phyloP scores from a whole-genome alignment of 2,888 invertebrate species.

The Cheilosia scutellata region DNA sequence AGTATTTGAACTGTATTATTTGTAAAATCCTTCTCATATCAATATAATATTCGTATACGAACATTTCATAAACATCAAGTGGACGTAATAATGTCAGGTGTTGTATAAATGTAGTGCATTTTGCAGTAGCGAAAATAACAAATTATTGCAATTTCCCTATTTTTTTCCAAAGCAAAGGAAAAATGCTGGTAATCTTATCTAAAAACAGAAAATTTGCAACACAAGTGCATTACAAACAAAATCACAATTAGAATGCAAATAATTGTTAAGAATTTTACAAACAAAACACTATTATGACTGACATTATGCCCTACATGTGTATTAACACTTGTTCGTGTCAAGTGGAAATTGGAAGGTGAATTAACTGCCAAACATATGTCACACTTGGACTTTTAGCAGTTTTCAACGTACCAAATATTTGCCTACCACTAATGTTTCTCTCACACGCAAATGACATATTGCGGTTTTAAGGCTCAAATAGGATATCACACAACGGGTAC shows the following conservation, averaged over 20 bases:
- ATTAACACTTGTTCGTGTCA: constrained; percentile 50
- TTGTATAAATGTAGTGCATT: not conserved
- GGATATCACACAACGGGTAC: not conserved
- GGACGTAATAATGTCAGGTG: constrained; percentile 1
- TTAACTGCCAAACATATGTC: constrained; percentile 60
- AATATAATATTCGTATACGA: no score
- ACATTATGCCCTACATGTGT: not conserved
- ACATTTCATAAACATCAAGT: not conserved
- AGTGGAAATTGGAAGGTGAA: constrained; percentile 43
- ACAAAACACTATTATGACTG: constrained; percentile 37
- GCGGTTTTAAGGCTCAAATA: constrained; percentile 8
- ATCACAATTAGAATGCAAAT: constrained; percentile 64
- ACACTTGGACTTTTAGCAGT: constrained; percentile 38
- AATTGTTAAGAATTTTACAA: constrained; percentile 53
- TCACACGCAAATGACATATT: constrained; percentile 52
- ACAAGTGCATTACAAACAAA: constrained; percentile 73
- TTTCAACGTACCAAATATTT: constrained; percentile 60
- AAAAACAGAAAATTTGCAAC: constrained; percentile 48
- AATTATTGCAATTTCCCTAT: constrained; percentile 22
- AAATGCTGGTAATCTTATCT: constrained; percentile 66
- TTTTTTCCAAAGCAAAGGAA: constrained; percentile 23
- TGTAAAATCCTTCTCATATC: not conserved
- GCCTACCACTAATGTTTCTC: constrained; percentile 33
- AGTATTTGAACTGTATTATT: not conserved
- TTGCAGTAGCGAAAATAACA: not conserved